Percentiles rank a stretch among this genome's conserved stretches.
These are phyloP conservation scores for Pantherophis vulpinus DNA, from an alignment of 2,797 vertebrate genomes.

Conservation along the genomic window DNA sequence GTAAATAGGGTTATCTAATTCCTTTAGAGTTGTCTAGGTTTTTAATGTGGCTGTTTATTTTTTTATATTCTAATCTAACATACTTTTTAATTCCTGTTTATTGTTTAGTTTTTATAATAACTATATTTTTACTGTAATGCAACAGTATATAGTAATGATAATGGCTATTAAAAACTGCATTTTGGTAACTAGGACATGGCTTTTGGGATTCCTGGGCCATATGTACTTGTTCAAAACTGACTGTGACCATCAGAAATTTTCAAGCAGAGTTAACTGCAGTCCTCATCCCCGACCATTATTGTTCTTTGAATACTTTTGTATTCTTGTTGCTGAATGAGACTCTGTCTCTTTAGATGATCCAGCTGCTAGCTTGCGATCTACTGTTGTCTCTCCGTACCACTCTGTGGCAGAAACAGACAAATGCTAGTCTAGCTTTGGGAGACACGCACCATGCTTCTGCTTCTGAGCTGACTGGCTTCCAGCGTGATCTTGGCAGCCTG, in stretches of 20 bases:
- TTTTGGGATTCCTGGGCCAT: not conserved
- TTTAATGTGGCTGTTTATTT: not conserved
- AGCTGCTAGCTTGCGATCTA: conserved; percentile 92
- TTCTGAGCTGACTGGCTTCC: conserved; percentile 90
- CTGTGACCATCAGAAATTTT: not conserved
- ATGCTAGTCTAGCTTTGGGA: conserved; percentile 77
- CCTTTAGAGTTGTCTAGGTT: not conserved
- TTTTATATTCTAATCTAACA: not conserved
- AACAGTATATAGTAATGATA: not conserved
- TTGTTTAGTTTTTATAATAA: not conserved
- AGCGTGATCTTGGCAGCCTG: conserved; percentile 91
- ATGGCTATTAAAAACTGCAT: not conserved
- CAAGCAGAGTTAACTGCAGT: not conserved
- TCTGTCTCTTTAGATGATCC: conserved; percentile 79
- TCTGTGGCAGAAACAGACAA: conserved; percentile 87
- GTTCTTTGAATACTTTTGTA: not conserved
- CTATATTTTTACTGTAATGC: not conserved
- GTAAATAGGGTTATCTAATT: not conserved
- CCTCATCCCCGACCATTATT: too few species aligned
- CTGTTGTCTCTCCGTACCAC: conserved; percentile 90
- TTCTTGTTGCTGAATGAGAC: not conserved
- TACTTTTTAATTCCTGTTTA: not conserved
- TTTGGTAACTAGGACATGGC: not conserved
- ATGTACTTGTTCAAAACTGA: not conserved
- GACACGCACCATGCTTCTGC: conserved; percentile 86